A percentile compares a stretch with the other conserved stretches of the same genome.
Evolutionary conservation across 2,888 invertebrate genomes (phyloP).

Genomic region (Cryptocephalus moraei): DNA sequence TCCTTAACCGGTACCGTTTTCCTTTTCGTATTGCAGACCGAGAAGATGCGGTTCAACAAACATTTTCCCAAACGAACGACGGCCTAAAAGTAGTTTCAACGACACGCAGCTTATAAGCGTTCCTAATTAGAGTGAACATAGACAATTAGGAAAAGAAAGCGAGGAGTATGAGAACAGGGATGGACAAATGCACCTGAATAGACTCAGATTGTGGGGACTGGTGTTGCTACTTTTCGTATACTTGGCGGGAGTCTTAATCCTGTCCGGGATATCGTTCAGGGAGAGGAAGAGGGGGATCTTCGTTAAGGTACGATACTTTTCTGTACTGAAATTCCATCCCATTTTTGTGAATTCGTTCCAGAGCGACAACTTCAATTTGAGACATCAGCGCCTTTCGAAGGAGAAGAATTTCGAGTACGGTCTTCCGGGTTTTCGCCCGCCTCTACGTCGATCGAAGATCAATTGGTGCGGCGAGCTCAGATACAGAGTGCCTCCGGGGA

Average conservation of each 20-base stretch:
- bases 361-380: constrained; percentile 6
- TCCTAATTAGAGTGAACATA: no score
- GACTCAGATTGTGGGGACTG: constrained; percentile 38
- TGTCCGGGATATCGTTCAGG: constrained; percentile 38
- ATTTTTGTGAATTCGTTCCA: neutral
- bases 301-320: constrained; percentile 10
- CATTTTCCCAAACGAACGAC: no score
- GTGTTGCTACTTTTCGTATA: constrained; percentile 36
- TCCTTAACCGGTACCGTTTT: no score
- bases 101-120: no score
- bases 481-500: constrained; percentile 39
- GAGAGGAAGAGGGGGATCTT: constrained; percentile 24
- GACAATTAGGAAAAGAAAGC: no score
- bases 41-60: no score
- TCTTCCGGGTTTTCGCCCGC: constrained; percentile 26
- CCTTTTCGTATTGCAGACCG: no score
- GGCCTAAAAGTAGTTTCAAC: no score
- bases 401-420: constrained; percentile 27
- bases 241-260: constrained; percentile 36
- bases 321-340: neutral
- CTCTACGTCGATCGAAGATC: constrained; percentile 30
- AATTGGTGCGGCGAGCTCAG: constrained; percentile 47
- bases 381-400: constrained; percentile 9
- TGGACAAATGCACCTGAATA: constrained; percentile 35
- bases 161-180: constrained; percentile 7